Evolutionary conservation across 2,797 vertebrate species (phyloP), one percentile per base, ranked within the genome.

Genomic region (Scleropages formosus): DNA sequence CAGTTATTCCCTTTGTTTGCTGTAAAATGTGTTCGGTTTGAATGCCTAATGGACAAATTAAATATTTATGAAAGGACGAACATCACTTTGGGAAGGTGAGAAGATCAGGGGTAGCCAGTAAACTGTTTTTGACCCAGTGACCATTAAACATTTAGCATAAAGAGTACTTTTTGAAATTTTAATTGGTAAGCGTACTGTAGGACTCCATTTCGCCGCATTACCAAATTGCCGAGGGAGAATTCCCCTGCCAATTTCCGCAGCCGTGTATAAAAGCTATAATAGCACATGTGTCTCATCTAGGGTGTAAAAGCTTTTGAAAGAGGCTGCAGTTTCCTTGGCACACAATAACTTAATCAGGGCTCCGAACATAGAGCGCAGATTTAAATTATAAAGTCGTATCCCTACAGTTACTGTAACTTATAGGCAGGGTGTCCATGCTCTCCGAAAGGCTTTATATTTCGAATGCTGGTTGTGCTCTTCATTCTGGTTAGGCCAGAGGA

Each of bases 61-160:
- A 46, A 56, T 6, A 39, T 22, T n/a, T 63, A 20, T 63, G 49
- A 18, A 22, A 77, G 86, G 80, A 80, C 81, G 80, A 84, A 81
- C 79, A 72, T 77, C 73, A 74, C 83, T 85, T 80, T 78, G 77
- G 76, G 80, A 81, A 84, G 82, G 87, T 87, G 84, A 47, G 46
- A 39, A 59, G 66, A 13, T 53, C 53, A 67, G 56, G 63, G 24
- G 67, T 49, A 47, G 59, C 44, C 71, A 44, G 3, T 71, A 24
- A 49, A 60, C 56, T 70, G 58, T 71, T 44, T 71, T 12, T 64
- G 59, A 63, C 24, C n/a, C n/a, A 49, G 47, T 71, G 46, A 60
- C 59, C 46, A 63, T 63, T 76, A 71, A 76, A 59, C 61, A 46
- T 61, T 62, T 47, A 62, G 47, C 49, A 39, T 62, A 39, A 20